Base-by-base conservation (phyloP, 2,888 invertebrate genomes). In the Sphaeridia pumilis region DNA sequence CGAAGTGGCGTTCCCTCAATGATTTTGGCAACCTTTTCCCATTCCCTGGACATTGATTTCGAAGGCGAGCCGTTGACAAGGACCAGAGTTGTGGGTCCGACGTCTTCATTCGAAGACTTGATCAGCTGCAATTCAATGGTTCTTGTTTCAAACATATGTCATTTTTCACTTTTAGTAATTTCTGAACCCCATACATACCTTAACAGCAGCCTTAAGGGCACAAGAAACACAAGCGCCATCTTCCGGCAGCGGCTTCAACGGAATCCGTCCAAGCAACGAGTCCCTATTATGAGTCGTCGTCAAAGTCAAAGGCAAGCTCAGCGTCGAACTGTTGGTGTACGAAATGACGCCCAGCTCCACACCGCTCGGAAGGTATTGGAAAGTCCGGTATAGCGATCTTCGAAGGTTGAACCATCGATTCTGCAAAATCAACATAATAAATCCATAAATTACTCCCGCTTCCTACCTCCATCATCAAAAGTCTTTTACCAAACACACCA, bases 211-310 rank as follows among this genome's bases (percentile, higher is more conserved):
- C 47, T 54, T 55, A 41, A 65, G 56, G 1, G 62, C 64, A 54
- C 65, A 65, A 10, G 63, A 58, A 21, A 65, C 41, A 46, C 65
- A 65, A 7, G 56, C 24, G 44, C 58, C 55, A 7, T 60, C 59
- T 35, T 63, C 60, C 1, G 59, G 57, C 24, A 60, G 58, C 4
- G 66, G 64, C 50, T 63, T 52, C 3, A 63, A 57, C 22, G 67
- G 67, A 51, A 67, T 65, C 36, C 67, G 47, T 25, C 67, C 66
- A 49, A 65, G 60, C 10, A 67, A 56, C 34, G 59, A 61, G 44
- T 67, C 67, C 41, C 66, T 55, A 49, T 67, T 67, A 27, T 62
- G 60, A 31, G 63, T 60, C 24, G 59, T 66, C 42, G 66, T 61
- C 20, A 61, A 55, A 3, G 66, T 66, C 31, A 65, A 54, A 21